Base-by-base conservation (phyloP, 2,113 vertebrate genomes). In the Odobenus rosmarus region DNA sequence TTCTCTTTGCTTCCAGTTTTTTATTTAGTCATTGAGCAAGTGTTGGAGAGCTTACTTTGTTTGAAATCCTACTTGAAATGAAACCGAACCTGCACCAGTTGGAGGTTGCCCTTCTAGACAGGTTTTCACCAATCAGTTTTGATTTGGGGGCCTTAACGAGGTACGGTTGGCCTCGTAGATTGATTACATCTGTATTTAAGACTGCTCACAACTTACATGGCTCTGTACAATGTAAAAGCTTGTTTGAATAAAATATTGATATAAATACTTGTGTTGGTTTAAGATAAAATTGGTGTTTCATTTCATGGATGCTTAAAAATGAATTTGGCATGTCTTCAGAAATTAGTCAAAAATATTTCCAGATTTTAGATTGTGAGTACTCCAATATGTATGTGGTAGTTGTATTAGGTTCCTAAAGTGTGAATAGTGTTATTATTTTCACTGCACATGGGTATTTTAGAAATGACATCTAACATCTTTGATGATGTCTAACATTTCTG, bases 151-250 rank as follows among this genome's bases (percentile, higher is more conserved):
- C 3, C n/a, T 81, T 46, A n/a, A 10, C 15, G 16, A 11, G 33
- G 39, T 59, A 51, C 8, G 23, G 5, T 0, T 79, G n/a, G 62
- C 84, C 42, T 88, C 53, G 1, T 42, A 51, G 57, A 85, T 97
- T 91, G 74, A 88, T 64, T 92, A 67, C 4, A 46, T 51, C 62
- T 88, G 39, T 36, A n/a, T 88, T 88, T 88, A 93, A 77, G 55
- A 81, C 72, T 96, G 16, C 31, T 93, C 59, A 62, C 13, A 92
- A 72, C 97, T 98, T 96, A 64, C 39, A 3, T 55, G 80, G 24
- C 61, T 87, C 87, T 64, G 31, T 88, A 64, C 33, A 36, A 69
- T 85, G 85, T 97, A 96, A 97, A 79, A 77, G 12, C 88, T 84
- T 57, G 51, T 64, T 95, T 81, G 28, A 96, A 2, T 96, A 82